Evolutionary conservation across 2,888 invertebrate species (phyloP), one percentile per base, ranked within the genome.

Genomic region (Tipula lateralis): DNA sequence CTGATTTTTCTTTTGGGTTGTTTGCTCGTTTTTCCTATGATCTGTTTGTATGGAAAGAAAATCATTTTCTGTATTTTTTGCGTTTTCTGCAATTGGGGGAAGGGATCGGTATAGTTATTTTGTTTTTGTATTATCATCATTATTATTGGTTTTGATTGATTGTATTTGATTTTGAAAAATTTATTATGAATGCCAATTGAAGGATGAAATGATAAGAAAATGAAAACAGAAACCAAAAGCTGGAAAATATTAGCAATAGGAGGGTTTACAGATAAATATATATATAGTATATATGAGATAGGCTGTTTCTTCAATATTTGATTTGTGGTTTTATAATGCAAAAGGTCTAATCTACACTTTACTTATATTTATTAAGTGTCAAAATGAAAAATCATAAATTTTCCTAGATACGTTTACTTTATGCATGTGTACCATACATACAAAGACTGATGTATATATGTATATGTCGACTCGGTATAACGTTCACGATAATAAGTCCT

Each of bases 91-190:
- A 39, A 9, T n/a, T 44, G 66, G 66, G 24, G 2, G 66, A 66
- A 24, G 24, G 66, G 66, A 66, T 19, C 66, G 66, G 24, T 24
- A n/a, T n/a, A 24, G 66, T 66, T 66, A 66, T 66, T 24, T 66
- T n/a, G n/a, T n/a, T 50, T 66, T 66, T 66, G 66, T 66, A 66
- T 66, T 66, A 66, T 66, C 66, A 66, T 66, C 66, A 66, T 66
- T 66, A 66, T 66, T 66, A 66, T 66, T 66, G 66, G 66, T 66
- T 66, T 66, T 66, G 66, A 66, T 66, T 66, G 66, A 66, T 66
- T 66, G 66, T 66, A 66, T 66, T 66, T 66, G 66, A 66, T 66
- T 66, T 66, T 66, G 66, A 66, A 66, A 66, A 66, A 66, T 66
- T 66, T 66, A 66, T 66, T 66, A 66, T 66, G 66, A 66, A 66